These are phyloP conservation scores for Otolemur crassicaudatus DNA, from an alignment of 2,797 vertebrate species.

Conservation along the genomic window DNA sequence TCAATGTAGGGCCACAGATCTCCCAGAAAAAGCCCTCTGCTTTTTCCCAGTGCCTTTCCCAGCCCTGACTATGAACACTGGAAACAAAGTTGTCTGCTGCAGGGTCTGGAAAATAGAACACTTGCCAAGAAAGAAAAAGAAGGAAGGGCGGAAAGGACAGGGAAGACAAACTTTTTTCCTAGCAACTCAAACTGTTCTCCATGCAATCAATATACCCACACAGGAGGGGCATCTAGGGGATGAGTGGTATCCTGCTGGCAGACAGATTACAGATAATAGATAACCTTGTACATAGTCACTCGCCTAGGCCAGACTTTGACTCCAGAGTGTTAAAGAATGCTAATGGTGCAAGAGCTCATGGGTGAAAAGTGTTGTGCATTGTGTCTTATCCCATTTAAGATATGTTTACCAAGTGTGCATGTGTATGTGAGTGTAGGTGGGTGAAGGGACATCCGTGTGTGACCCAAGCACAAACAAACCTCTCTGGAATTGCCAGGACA, in stretches of 20 bases:
- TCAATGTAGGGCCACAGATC: not conserved
- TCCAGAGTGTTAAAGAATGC: not conserved
- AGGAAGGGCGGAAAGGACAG: not conserved
- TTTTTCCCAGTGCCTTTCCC: not conserved
- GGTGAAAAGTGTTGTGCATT: rapidly evolving
- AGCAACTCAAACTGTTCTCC: not conserved
- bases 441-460: not conserved
- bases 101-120: not conserved
- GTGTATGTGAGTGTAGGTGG: not conserved
- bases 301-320: not conserved
- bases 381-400: not conserved
- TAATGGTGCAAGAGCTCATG: not conserved
- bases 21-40: not conserved
- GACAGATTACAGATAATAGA: not conserved
- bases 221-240: not conserved
- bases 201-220: not conserved
- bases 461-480: not conserved
- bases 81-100: not conserved
- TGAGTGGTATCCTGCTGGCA: not conserved
- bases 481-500: not conserved
- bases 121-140: not conserved
- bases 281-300: not conserved
- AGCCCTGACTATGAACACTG: not conserved
- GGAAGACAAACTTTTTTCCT: not conserved
- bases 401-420: not conserved